Base-by-base conservation (phyloP, 2,888 invertebrate species). In the Tachystola acroxantha region DNA sequence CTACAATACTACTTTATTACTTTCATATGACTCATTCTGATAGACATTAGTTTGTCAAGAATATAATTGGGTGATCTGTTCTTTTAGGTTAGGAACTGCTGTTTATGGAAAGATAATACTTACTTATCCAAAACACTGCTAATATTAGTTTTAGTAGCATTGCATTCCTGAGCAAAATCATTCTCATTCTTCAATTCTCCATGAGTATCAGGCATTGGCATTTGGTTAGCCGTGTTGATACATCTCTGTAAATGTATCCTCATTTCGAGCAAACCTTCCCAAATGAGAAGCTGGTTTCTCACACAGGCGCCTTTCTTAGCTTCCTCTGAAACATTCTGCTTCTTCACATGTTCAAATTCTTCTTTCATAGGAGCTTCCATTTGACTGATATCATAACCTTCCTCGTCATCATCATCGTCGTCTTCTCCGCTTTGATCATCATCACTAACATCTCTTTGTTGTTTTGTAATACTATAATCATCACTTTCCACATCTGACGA, bases 211-310 rank as follows among this genome's bases (percentile, higher is more conserved):
- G 77, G 64, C 51, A 93, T 89, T 0, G 97, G 97, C 75, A 97
- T 88, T 64, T 91, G 92, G 71, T 97, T 97, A 0, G 93, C 90
- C 9, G 90, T 89, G 28, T 89, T 78, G 34, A 96, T 68, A 55
- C 93, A 90, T 67, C 96, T 94, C 69, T 98, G 97, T 13, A 97
- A 73, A 61, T 94, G 93, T 53, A 98, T 97, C 47, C 98, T 89
- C 64, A 93, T 88, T 77, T 98, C 96, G 13, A 98, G 68, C 3
- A 98, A 69, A 37, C 89, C 91, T 67, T 98, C 97, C 96, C 96
- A 98, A 1, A 96, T 63, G 25, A 88, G 79, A 16, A 94, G 66
- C 63, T 94, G 94, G 54, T 91, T 93, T 58, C 91, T 88, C 0
- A 94, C 91, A 59, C 91, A 89, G 9, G 82, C 71, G 1, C 93